These are phyloP conservation scores for Nasonia giraulti DNA, from an alignment of 1,140 invertebrate genomes.

Conservation along the genomic window DNA sequence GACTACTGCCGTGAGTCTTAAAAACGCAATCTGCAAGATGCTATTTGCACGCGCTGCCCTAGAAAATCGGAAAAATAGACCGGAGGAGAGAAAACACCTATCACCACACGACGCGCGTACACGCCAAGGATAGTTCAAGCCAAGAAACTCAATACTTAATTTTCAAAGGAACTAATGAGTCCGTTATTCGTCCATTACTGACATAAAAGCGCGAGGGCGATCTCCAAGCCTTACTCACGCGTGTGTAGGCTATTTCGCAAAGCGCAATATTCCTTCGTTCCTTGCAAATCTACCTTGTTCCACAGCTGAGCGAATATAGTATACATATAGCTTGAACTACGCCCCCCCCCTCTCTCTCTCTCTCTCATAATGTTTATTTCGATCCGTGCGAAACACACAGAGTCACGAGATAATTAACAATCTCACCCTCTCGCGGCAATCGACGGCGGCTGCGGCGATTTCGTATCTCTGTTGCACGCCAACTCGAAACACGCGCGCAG, in stretches of 20 bases:
- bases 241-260: neutral
- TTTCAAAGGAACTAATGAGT: slow-evolving; percentile 15
- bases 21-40: neutral
- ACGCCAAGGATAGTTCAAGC: too few species aligned
- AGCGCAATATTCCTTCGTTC: slow-evolving; percentile 6
- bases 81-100: neutral
- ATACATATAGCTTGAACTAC: neutral
- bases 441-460: neutral
- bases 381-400: neutral
- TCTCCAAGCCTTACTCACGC: neutral
- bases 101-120: too few species aligned
- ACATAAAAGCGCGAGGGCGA: neutral
- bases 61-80: neutral
- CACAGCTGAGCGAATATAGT: neutral
- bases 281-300: neutral
- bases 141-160: slow-evolving; percentile 1
- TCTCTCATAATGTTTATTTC: neutral
- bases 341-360: neutral
- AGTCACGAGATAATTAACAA: slow-evolving; percentile 31
- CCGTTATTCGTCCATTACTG: neutral
- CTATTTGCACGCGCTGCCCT: neutral
- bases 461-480: neutral
- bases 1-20: neutral
- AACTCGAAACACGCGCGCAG: neutral
- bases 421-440: slow-evolving; percentile 30